Evolutionary conservation across 2,888 invertebrate genomes (phyloP), one percentile per base, ranked within the genome.

Genomic region (Meteorus colon): DNA sequence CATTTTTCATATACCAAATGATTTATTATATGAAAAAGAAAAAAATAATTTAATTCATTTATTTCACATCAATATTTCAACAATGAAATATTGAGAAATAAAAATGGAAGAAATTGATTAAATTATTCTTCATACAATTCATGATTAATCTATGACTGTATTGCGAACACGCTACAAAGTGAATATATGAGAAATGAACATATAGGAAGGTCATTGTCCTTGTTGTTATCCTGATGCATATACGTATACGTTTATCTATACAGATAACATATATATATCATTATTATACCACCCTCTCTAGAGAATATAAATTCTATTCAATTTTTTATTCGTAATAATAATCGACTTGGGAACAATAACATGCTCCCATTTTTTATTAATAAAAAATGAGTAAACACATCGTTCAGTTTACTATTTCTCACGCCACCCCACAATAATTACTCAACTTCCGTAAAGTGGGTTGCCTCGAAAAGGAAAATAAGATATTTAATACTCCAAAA

Each of bases 271-370:
- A n/a, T 16, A 48, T 48, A 5, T 48, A n/a, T 48, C n/a, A 48
- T 48, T n/a, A 14, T 6, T 5, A 14, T n/a, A 4, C n/a, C n/a
- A 48, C n/a, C n/a, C 48, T 48, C 48, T n/a, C 6, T 48, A n/a
- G n/a, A n/a, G 48, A 48, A 48, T 48, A 48, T 48, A n/a, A 48
- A n/a, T 55, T 55, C n/a, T 19, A n/a, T 55, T 55, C n/a, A 48
- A 48, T 55, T 55, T 55, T 19, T 19, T 8, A 10, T 55, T 55
- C 6, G 8, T 6, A 10, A 19, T 19, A 19, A 55, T 5, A 55
- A n/a, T 19, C n/a, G 19, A 24, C n/a, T 55, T 55, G 55, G 10
- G 55, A 19, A 55, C 19, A 55, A 19, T 19, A n/a, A 55, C 19
- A 24, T 55, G 55, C 24, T 55, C 24, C n/a, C 2, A 6, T 8